These are phyloP conservation scores for Sciurus niger DNA, from an alignment of 2,113 vertebrate species.

Conservation along the genomic window DNA sequence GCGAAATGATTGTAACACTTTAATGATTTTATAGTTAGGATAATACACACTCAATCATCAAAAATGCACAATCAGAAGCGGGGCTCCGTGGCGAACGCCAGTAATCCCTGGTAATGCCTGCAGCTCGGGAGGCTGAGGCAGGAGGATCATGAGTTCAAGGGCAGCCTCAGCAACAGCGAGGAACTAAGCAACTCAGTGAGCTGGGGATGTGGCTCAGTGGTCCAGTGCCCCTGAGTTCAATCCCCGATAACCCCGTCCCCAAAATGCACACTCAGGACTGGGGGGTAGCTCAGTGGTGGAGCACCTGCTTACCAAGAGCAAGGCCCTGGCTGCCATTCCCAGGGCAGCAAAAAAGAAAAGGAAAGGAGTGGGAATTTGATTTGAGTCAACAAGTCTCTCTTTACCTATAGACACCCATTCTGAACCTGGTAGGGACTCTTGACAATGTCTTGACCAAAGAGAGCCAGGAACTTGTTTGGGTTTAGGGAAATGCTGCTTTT, in stretches of 20 bases:
- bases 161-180: too few relatives aligned
- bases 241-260: too few relatives aligned
- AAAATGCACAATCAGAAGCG: not conserved
- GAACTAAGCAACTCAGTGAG: too few relatives aligned
- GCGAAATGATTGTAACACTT: not conserved
- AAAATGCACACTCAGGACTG: too few relatives aligned
- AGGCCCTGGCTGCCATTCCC: not conserved
- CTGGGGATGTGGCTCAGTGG: too few relatives aligned
- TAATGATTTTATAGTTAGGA: slow-evolving; percentile 17
- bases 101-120: too few relatives aligned
- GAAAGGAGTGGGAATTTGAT: not conserved
- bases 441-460: not conserved
- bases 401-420: not conserved
- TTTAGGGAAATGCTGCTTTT: not conserved
- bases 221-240: not conserved
- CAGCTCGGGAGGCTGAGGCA: too few relatives aligned
- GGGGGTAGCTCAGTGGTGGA: not conserved
- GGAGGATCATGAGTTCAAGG: too few relatives aligned
- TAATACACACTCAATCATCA: not conserved
- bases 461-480: not conserved
- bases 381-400: not conserved
- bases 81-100: not conserved
- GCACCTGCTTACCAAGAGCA: not conserved
- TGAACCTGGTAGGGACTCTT: not conserved
- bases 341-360: not conserved